These are phyloP conservation scores for Psammodynastes pulverulentus DNA, from an alignment of 2,113 vertebrate genomes.

Conservation along the genomic window DNA sequence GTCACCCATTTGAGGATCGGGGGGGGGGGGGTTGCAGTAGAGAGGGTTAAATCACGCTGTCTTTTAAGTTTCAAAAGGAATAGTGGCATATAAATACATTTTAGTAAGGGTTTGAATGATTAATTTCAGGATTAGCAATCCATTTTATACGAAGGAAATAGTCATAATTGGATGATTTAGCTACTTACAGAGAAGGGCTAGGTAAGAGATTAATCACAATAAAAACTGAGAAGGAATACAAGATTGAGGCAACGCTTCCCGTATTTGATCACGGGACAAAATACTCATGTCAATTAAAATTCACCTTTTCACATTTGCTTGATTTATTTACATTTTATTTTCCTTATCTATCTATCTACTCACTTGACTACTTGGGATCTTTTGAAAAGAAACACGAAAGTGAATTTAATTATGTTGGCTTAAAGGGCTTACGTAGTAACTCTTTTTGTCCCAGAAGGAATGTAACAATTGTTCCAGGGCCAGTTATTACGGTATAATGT, in stretches of 20 bases:
- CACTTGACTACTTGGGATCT: background rate
- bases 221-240: background rate
- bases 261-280: background rate
- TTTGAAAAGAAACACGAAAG: background rate
- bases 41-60: background rate
- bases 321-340: background rate
- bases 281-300: background rate
- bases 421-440: background rate
- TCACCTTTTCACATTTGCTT: background rate
- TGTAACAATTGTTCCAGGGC: background rate
- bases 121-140: background rate
- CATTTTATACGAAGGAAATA: background rate
- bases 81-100: background rate
- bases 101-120: background rate
- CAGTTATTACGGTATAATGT: background rate
- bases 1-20: too few species aligned
- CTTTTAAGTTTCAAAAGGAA: background rate
- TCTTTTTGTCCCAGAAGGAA: background rate
- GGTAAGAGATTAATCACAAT: background rate
- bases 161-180: background rate
- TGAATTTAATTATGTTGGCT: background rate
- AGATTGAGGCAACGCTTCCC: background rate
- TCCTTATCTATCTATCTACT: background rate
- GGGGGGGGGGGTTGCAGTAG: background rate
- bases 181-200: background rate